Evolutionary conservation across 1,140 invertebrate species (phyloP).

Genomic region (Drusus annulatus): DNA sequence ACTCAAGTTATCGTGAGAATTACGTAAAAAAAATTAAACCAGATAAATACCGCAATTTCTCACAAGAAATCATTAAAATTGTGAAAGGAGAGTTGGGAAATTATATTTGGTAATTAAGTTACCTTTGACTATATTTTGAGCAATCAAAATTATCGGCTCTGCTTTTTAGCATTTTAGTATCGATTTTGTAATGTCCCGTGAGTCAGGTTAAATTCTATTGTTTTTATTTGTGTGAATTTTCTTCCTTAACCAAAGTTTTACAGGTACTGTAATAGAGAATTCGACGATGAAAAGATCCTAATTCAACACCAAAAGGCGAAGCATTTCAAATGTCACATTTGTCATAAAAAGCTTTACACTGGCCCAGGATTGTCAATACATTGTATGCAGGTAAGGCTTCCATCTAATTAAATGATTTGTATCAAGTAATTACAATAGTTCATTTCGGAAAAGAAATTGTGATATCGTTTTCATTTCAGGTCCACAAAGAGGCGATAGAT

Average conservation of each 20-base stretch:
- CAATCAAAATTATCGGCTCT: background rate
- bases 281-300: slow-evolving; percentile 99
- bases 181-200: background rate
- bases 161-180: background rate
- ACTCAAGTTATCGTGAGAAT: too few species aligned
- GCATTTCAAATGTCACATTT: slow-evolving; percentile 99
- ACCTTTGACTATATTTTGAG: too few species aligned
- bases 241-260: slow-evolving; percentile 57
- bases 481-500: slow-evolving; percentile 99
- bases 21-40: too few species aligned
- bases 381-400: slow-evolving; percentile 94
- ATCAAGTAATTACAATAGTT: too few species aligned
- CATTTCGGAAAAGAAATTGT: too few species aligned
- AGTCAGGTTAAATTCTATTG: background rate
- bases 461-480: slow-evolving; percentile 73
- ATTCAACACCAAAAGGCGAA: slow-evolving; percentile 99
- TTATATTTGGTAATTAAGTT: background rate
- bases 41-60: background rate
- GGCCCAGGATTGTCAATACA: slow-evolving; percentile 98
- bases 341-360: slow-evolving; percentile 99
- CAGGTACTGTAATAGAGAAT: slow-evolving; percentile 99
- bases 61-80: background rate
- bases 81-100: background rate
- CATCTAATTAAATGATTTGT: background rate
- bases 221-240: background rate